Evolutionary conservation across 2,797 vertebrate species (phyloP), one percentile per base, ranked within the genome.

Genomic region (Labeo calbasu): DNA sequence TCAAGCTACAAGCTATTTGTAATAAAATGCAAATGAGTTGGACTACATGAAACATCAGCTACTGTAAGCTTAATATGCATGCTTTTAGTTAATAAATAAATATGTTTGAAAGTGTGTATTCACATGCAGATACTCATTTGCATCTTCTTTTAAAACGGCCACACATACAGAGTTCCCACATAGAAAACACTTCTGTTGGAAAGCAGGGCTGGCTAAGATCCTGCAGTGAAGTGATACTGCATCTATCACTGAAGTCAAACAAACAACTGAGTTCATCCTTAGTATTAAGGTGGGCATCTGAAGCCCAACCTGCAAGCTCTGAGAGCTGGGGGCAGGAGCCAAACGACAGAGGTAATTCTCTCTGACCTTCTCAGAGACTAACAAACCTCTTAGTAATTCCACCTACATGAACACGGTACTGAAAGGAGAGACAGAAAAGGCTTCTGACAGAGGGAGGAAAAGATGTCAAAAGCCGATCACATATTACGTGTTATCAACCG

Each of bases 301-400:
- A 78, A 50, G 53, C 32, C 32, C 53, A 59, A 32, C 7, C n/a
- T 17, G 36, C 21, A 25, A 43, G 36, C 55, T 25, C 36, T 43
- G 36, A 77, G 53, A 61, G 36, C 46, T 40, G 43, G 10, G 53
- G 68, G 23, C 23, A 19, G 15, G 43, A 61, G 66, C 28, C n/a
- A 61, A 77, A 79, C 71, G 63, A 77, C 61, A 80, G 8, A 51
- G 21, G 46, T 53, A 84, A 81, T 84, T 66, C 65, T 70, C 48
- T 69, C 57, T 72, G 32, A 86, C 71, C 76, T 43, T 77, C 77
- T 85, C 73, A 57, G 65, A n/a, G 50, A 55, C 81, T 79, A 77
- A 61, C 40, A 36, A 48, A 43, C 55, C 59, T 76, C 82, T 83
- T 77, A 85, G 85, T 40, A 48, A 84, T 82, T 78, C 8, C 36